These are phyloP conservation scores for Bombus polaris DNA, from an alignment of 1,140 invertebrate genomes.

Conservation along the genomic window DNA sequence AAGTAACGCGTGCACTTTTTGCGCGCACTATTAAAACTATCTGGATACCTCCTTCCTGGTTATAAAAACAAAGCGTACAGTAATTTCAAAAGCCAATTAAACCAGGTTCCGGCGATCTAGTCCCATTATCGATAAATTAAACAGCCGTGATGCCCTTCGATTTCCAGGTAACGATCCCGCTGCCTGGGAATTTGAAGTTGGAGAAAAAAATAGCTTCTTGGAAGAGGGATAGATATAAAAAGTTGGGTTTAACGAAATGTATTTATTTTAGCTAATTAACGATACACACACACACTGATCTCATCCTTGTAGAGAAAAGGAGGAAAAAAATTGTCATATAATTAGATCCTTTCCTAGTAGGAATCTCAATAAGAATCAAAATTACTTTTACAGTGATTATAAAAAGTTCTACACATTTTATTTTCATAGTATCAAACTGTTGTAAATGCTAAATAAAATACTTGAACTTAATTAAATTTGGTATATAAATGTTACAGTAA, in stretches of 20 bases:
- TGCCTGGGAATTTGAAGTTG: neutral
- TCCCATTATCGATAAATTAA: slow-evolving; percentile 17
- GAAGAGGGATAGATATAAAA: neutral
- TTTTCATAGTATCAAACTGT: too few relatives aligned
- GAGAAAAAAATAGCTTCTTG: neutral
- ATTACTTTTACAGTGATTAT: neutral
- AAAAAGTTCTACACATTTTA: too few relatives aligned
- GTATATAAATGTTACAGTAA: too few relatives aligned
- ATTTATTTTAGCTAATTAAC: slow-evolving; percentile 5
- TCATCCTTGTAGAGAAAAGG: neutral
- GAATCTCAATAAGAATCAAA: too few relatives aligned
- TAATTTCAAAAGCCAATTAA: slow-evolving; percentile 12
- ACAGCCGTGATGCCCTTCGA: neutral
- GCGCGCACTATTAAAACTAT: neutral
- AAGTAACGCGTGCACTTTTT: neutral
- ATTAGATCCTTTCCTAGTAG: neutral
- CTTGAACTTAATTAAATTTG: too few relatives aligned
- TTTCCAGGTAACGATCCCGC: slow-evolving; percentile 9
- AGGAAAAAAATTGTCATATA: neutral
- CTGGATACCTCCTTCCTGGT: neutral
- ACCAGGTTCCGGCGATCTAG: neutral
- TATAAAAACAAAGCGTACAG: neutral
- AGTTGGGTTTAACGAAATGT: neutral
- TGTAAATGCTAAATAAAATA: too few relatives aligned
- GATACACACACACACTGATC: neutral